These are phyloP conservation scores for Maccullochella peelii DNA, from an alignment of 2,113 vertebrate species.

Conservation along the genomic window DNA sequence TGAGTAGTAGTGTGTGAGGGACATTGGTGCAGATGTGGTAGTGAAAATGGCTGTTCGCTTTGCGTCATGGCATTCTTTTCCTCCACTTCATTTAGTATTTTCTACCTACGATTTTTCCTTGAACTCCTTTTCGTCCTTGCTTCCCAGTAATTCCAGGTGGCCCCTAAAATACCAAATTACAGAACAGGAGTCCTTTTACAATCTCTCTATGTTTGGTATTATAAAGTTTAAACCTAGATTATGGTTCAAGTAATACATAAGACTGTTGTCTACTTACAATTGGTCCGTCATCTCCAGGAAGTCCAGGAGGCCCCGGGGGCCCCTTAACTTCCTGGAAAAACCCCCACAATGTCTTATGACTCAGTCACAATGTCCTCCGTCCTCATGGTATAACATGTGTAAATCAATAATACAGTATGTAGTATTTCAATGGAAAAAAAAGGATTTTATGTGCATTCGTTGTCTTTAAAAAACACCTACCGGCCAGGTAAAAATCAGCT, in stretches of 20 bases:
- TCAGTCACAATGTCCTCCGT: background rate
- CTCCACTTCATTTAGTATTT: background rate
- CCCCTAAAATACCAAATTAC: conserved; percentile 70
- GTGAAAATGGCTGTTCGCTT: too few relatives aligned
- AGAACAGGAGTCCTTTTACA: background rate
- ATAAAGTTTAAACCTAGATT: background rate
- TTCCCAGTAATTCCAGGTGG: conserved; percentile 79
- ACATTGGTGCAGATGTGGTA: background rate
- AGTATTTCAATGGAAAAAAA: too few relatives aligned
- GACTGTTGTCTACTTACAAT: conserved; percentile 66
- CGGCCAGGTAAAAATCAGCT: conserved; percentile 80
- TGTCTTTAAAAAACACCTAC: too few relatives aligned
- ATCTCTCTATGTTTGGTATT: background rate
- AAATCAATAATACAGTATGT: too few relatives aligned
- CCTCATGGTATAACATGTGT: background rate
- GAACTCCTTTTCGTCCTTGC: conserved; percentile 79
- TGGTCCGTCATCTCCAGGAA: conserved; percentile 79
- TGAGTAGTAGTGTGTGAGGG: background rate
- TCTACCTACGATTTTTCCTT: conserved; percentile 77
- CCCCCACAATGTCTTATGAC: background rate
- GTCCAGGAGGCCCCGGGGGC: conserved; percentile 72
- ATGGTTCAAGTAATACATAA: background rate
- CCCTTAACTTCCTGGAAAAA: conserved; percentile 79
- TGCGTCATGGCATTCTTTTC: too few relatives aligned
- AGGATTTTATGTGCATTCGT: too few relatives aligned